Percentiles rank a stretch among this genome's conserved stretches.
phyloP scores from a whole-genome alignment of 1,140 invertebrate genomes.

The Trichoplusia ni region DNA sequence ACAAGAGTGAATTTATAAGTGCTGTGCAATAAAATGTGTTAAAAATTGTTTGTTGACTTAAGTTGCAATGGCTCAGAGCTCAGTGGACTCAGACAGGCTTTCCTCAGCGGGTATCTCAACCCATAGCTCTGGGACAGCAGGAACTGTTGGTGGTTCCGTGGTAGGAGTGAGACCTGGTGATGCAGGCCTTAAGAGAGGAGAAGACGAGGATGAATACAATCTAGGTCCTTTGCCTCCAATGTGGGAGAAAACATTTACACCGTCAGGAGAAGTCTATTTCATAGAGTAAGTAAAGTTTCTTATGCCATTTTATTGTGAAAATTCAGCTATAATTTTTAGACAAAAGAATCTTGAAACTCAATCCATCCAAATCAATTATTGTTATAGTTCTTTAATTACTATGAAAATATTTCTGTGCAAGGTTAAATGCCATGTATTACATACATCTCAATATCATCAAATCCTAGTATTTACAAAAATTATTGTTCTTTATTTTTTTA shows the following conservation, averaged over 20 bases:
- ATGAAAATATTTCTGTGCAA: too few relatives aligned
- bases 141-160: slow-evolving; percentile 71
- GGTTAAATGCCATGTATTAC: too few relatives aligned
- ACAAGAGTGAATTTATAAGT: slow-evolving; percentile 34
- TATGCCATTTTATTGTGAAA: neutral
- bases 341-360: too few relatives aligned
- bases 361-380: too few relatives aligned
- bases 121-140: slow-evolving; percentile 74
- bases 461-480: too few relatives aligned
- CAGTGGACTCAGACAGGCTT: slow-evolving; percentile 75
- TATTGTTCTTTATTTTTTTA: too few relatives aligned
- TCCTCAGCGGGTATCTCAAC: slow-evolving; percentile 76
- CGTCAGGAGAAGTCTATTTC: slow-evolving; percentile 98
- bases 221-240: slow-evolving; percentile 95
- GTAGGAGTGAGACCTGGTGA: slow-evolving; percentile 71
- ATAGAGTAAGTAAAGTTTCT: slow-evolving; percentile 92
- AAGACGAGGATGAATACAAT: slow-evolving; percentile 78
- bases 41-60: slow-evolving; percentile 21
- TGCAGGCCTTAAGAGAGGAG: slow-evolving; percentile 59
- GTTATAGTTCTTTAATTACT: too few relatives aligned
- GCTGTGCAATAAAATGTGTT: slow-evolving; percentile 19
- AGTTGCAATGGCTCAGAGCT: slow-evolving; percentile 68
- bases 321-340: too few relatives aligned
- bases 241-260: slow-evolving; percentile 98
- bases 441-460: too few relatives aligned